These are phyloP conservation scores for Xanthorhoe spadicearia DNA, from an alignment of 2,888 invertebrate species.

Conservation along the genomic window DNA sequence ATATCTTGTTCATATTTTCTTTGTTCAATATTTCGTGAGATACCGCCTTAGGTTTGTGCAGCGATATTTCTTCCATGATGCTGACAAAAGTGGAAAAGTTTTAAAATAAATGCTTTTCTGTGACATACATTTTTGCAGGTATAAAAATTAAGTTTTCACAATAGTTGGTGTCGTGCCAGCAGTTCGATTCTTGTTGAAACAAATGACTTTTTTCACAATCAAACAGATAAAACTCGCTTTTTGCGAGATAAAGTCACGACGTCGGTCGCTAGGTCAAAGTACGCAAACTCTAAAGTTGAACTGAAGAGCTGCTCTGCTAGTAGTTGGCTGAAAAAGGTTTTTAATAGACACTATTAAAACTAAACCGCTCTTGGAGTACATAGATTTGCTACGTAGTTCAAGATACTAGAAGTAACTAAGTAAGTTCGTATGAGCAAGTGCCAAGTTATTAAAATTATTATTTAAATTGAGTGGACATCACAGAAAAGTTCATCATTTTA, in stretches of 20 bases:
- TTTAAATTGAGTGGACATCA: too few species aligned
- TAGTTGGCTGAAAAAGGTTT: background rate
- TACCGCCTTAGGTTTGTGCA: slow-evolving; percentile 29
- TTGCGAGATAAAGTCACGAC: slow-evolving; percentile 32
- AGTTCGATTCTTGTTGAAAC: slow-evolving; percentile 21
- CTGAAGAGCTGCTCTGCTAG: background rate
- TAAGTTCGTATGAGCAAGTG: too few species aligned
- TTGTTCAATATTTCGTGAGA: slow-evolving; percentile 35
- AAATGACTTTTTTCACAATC: slow-evolving; percentile 15
- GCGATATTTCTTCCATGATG: slow-evolving; percentile 19
- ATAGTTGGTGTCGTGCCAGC: slow-evolving; percentile 34
- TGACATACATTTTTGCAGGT: slow-evolving; percentile 22
- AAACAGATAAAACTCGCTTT: slow-evolving; percentile 12
- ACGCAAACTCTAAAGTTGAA: slow-evolving; percentile 21
- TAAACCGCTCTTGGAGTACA: background rate
- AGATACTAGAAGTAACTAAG: too few species aligned
- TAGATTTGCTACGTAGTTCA: too few species aligned
- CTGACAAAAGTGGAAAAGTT: slow-evolving; percentile 24
- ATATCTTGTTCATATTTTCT: slow-evolving; percentile 37
- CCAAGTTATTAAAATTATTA: too few species aligned
- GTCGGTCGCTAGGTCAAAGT: slow-evolving; percentile 14
- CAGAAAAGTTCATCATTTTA: too few species aligned
- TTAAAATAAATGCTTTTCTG: slow-evolving; percentile 14
- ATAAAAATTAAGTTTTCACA: slow-evolving; percentile 34
- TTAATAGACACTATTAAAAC: background rate